Base-by-base conservation (phyloP, 1,140 invertebrate species). In the Pogonus chalceus region DNA sequence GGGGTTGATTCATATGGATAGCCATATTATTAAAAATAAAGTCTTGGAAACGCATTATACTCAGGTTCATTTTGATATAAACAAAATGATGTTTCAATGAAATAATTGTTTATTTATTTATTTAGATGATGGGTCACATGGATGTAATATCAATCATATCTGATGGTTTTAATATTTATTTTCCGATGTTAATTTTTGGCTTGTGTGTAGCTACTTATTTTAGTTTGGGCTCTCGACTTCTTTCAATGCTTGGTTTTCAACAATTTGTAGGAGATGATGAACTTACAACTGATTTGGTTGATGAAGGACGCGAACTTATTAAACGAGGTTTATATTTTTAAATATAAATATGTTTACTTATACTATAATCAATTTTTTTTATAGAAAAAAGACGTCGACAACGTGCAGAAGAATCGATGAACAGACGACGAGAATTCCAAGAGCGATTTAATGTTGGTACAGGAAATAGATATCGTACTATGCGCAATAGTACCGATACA, bases 51-150 rank as follows among this genome's bases (percentile, higher is more conserved):
- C 92, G 1, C 80, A 87, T 62, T 95, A 95, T 62, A 96, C 92
- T 0, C 82, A 88, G 75, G 90, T 92, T 70, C 62, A 56, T 51
- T 48, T 39, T 16, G n/a, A n/a, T n/a, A n/a, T n/a, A n/a, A n/a
- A n/a, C n/a, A n/a, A n/a, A n/a, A n/a, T n/a, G n/a, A n/a, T n/a
- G n/a, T n/a, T n/a, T n/a, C n/a, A n/a, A 14, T 31, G 4, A 31
- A 4, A 14, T 14, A 31, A 31, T 31, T 4, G 26, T 31, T 31
- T 31, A 14, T 59, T 60, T 65, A 57, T 49, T 60, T 68, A n/a
- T 69, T n/a, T 69, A 95, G 88, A 88, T 99, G 56, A 99, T 99
- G 96, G 96, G 96, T 20, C 96, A 98, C 66, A 94, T 99, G 93
- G 95, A 99, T 75, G 92, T 99, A 0, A 86, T 99, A 52, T 86